phyloP scores from a whole-genome alignment of 1,140 invertebrate species.

The Nasonia longicornis region DNA sequence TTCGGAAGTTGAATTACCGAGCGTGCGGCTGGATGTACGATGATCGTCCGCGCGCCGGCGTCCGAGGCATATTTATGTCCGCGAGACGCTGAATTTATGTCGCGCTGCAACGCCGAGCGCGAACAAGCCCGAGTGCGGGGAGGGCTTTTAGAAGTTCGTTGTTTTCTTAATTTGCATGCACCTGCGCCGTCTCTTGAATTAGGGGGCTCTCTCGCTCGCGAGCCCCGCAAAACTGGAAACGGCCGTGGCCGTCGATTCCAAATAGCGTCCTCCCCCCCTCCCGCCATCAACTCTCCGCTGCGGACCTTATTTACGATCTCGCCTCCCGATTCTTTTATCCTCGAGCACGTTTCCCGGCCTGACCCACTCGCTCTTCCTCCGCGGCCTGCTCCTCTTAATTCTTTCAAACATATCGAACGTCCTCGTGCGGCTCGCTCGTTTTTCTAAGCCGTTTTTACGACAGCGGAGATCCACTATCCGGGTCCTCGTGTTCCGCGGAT shows the following conservation, averaged over 20 bases:
- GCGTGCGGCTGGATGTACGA: not conserved
- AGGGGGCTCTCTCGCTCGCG: not conserved
- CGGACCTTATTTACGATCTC: conserved; percentile 13
- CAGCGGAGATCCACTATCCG: not conserved
- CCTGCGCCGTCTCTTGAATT: conserved; percentile 19
- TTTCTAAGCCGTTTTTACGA: not conserved
- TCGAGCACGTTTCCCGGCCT: not conserved
- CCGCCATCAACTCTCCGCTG: not conserved
- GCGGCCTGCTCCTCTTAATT: no score
- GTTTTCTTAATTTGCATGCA: conserved; percentile 26
- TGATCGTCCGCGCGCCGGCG: not conserved
- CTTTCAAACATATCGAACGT: no score
- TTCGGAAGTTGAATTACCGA: conserved; percentile 1
- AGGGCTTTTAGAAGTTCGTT: conserved; percentile 7
- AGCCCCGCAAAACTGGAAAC: not conserved
- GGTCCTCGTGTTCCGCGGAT: not conserved
- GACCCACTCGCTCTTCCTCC: not conserved
- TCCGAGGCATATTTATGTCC: not conserved
- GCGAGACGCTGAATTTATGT: conserved; percentile 17
- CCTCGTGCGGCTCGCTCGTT: not conserved
- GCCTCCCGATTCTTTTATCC: conserved; percentile 5
- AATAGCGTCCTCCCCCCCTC: not conserved
- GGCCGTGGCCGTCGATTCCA: not conserved
- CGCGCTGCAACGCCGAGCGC: not conserved
- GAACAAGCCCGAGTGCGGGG: not conserved